Evolutionary conservation across 1,140 invertebrate genomes (phyloP).

Genomic region (Gryon sp.): DNA sequence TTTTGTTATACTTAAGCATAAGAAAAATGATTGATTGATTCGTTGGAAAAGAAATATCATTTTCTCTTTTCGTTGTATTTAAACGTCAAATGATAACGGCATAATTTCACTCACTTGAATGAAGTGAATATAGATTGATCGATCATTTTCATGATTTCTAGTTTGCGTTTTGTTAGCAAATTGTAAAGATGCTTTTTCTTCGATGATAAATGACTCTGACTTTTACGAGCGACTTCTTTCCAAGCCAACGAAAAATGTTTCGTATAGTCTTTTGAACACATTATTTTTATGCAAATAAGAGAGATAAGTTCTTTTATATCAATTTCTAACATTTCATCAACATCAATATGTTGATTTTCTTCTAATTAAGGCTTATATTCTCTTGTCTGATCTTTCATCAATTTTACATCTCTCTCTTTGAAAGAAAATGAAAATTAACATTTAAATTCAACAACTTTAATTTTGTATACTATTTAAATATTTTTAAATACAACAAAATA

Average conservation of each 20-base stretch:
- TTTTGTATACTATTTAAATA: too few species aligned
- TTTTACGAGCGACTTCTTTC: slow-evolving; percentile 16
- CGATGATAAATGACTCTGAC: slow-evolving; percentile 39
- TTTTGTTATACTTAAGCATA: slow-evolving; percentile 13
- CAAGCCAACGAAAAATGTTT: too few species aligned
- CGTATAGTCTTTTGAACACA: not conserved
- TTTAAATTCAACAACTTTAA: too few species aligned
- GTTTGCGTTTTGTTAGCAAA: slow-evolving; percentile 32
- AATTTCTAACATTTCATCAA: too few species aligned
- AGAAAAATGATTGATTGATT: slow-evolving; percentile 13
- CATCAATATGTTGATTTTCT: too few species aligned
- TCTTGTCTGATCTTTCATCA: too few species aligned
- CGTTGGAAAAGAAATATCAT: slow-evolving; percentile 11
- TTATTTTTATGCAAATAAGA: too few species aligned
- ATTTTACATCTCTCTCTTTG: too few species aligned
- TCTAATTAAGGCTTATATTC: too few species aligned
- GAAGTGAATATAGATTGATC: slow-evolving; percentile 28
- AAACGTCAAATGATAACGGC: slow-evolving; percentile 19
- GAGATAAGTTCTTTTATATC: too few species aligned
- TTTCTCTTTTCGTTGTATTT: slow-evolving; percentile 1
- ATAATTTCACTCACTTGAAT: slow-evolving; percentile 27
- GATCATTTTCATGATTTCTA: slow-evolving; percentile 29
- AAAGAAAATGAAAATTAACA: too few species aligned
- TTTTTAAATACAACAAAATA: too few species aligned
- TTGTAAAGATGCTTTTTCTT: slow-evolving; percentile 27